Evolutionary conservation across 2,113 vertebrate species (phyloP).

Genomic region (Sinocyclocheilus maitianheensis): DNA sequence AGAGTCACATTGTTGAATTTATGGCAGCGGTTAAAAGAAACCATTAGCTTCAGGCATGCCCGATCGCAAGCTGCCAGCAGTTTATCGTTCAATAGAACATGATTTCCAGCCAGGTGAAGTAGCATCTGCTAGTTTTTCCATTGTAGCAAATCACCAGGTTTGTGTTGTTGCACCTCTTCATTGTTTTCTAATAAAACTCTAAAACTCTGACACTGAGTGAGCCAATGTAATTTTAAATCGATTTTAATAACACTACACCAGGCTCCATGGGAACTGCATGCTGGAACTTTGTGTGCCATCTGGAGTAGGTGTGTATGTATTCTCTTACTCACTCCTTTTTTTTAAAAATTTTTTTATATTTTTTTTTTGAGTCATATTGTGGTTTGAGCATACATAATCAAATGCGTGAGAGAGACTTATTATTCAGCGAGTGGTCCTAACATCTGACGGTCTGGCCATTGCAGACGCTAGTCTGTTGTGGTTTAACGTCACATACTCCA

Average conservation of each 20-base stretch:
- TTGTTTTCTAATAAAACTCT: not conserved
- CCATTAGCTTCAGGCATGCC: conserved; percentile 1
- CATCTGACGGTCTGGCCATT: conserved; percentile 9
- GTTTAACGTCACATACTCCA: conserved; percentile 6
- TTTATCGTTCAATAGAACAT: conserved; percentile 3
- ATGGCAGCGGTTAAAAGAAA: not conserved
- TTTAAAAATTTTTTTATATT: too few relatives aligned
- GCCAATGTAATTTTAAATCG: conserved; percentile 45
- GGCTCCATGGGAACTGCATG: conserved; percentile 57
- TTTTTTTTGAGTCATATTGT: conserved; percentile 18
- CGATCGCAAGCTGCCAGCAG: not conserved
- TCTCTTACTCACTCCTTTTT: conserved; percentile 50
- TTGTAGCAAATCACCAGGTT: not conserved
- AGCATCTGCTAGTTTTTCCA: conserved; percentile 5
- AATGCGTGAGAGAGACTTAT: conserved; percentile 46
- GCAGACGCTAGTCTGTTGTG: conserved; percentile 26
- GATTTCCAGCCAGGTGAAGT: not conserved
- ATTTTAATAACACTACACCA: conserved; percentile 33
- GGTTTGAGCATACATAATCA: conserved; percentile 51
- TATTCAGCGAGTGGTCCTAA: conserved; percentile 15
- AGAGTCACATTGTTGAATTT: not conserved
- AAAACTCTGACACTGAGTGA: conserved; percentile 29
- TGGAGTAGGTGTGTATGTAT: conserved; percentile 47
- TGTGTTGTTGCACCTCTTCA: not conserved
- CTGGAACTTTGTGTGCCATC: conserved; percentile 42